phyloP scores from a whole-genome alignment of 1,140 invertebrate species.

The Pseudomyrmex pallidus region DNA sequence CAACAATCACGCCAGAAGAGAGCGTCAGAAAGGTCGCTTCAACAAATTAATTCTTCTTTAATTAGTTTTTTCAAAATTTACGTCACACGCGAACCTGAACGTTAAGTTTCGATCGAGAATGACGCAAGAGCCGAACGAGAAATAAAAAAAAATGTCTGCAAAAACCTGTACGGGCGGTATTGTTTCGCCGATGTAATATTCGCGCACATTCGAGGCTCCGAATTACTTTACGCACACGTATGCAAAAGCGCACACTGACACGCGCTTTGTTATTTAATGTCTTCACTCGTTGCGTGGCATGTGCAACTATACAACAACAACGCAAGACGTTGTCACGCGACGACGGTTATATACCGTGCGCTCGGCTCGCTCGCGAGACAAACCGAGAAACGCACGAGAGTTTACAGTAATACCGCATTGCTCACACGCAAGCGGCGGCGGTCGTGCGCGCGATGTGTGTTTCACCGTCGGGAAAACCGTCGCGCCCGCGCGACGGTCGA shows the following conservation, averaged over 20 bases:
- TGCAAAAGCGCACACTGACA: constrained; percentile 16
- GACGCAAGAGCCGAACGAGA: too few relatives aligned
- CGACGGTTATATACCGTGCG: constrained; percentile 29
- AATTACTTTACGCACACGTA: not conserved
- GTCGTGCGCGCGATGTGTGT: constrained; percentile 30
- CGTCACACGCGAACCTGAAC: too few relatives aligned
- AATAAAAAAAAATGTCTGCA: not conserved
- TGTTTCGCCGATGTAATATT: not conserved
- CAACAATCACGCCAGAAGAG: not conserved
- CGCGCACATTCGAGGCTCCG: constrained; percentile 16
- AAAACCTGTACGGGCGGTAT: too few relatives aligned
- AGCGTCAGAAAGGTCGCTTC: not conserved
- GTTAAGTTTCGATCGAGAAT: too few relatives aligned
- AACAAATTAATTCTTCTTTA: too few relatives aligned
- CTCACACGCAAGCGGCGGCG: constrained; percentile 49
- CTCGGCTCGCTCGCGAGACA: constrained; percentile 19
- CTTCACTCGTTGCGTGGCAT: constrained; percentile 51
- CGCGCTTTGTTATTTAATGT: constrained; percentile 57
- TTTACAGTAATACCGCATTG: constrained; percentile 49
- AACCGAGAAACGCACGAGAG: constrained; percentile 49
- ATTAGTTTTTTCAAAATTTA: too few relatives aligned
- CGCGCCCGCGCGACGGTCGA: constrained; percentile 33
- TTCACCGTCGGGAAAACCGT: constrained; percentile 47
- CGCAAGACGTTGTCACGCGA: constrained; percentile 60
- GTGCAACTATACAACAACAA: constrained; percentile 11